Evolutionary conservation across 2,888 invertebrate species (phyloP), one percentile per base, ranked within the genome.

Genomic region (Anorthoa munda): DNA sequence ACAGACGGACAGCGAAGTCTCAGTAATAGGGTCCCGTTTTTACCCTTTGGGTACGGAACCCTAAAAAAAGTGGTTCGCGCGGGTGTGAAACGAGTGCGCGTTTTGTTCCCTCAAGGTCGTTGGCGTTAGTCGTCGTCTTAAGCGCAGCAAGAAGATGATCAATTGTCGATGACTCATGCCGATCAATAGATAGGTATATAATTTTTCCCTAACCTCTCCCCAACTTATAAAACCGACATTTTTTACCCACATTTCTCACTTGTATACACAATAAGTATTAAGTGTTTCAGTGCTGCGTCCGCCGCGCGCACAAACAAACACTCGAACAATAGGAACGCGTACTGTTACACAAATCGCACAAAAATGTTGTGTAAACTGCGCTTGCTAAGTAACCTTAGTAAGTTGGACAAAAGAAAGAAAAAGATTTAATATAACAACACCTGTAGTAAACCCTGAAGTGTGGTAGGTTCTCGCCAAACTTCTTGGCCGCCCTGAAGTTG

Each of bases 321-420:
- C 3, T 15, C 5, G 79, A 79, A 79, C 79, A 79, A 79, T 79
- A 76, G 79, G 2, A 15, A 2, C 11, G 59, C 39, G 69, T 79
- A 67, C 15, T 48, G n/a, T 81, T 70, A 56, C 79, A 53, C 39
- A 21, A 66, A 55, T 17, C 18, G 18, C 45, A 13, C 23, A 55
- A 65, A 70, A 67, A 64, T 75, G 76, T 79, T 79, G 66, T 75
- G 66, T 81, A 81, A 70, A 64, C 81, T 53, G 17, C 17, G 15
- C 50, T 18, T 15, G 17, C 17, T 55, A 21, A n/a, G 21, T 58
- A 63, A 67, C 66, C 79, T 71, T 71, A 13, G 13, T 56, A 51
- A 31, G 60, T 53, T 7, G 59, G 48, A 39, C 5, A 12, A 39
- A 53, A n/a, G 15, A 15, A 72, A 13, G 15, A 15, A 55, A 23